Evolutionary conservation across 2,113 vertebrate species (phyloP).

Genomic region (Gorsachius goisagi): DNA sequence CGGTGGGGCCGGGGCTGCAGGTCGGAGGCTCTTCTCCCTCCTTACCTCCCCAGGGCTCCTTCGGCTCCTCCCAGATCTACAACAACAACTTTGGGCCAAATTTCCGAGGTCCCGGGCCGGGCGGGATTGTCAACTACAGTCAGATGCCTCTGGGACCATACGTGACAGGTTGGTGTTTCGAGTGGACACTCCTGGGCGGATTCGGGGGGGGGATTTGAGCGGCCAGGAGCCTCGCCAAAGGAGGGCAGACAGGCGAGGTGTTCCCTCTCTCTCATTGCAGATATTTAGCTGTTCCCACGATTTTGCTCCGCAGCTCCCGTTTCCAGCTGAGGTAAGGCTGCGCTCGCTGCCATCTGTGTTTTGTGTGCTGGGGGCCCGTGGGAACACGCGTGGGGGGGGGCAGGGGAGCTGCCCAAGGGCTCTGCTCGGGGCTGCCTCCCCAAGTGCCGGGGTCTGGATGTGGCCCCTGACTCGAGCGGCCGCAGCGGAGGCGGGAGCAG

Average conservation of each 20-base stretch:
- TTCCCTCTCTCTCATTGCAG: slow-evolving; percentile 60
- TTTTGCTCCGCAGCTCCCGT: slow-evolving; percentile 48
- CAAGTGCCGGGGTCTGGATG: background rate
- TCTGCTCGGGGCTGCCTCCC: background rate
- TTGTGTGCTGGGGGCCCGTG: fast-evolving
- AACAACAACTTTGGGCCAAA: slow-evolving; percentile 86
- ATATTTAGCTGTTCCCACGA: slow-evolving; percentile 73
- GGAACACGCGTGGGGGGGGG: fast-evolving
- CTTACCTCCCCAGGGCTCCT: slow-evolving; percentile 77
- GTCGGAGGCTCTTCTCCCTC: background rate
- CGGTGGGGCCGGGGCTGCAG: background rate
- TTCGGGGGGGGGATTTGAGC: background rate
- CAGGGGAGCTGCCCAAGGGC: background rate
- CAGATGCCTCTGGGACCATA: slow-evolving; percentile 99
- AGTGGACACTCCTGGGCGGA: background rate
- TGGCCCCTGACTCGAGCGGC: fast-evolving
- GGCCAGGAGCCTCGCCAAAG: background rate
- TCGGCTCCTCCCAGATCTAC: slow-evolving; percentile 92
- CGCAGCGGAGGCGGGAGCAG: background rate
- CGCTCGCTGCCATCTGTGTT: fast-evolving
- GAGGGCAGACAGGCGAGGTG: background rate
- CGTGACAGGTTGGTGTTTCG: slow-evolving; percentile 76
- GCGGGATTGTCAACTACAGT: slow-evolving; percentile 95
- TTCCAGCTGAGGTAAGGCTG: slow-evolving; percentile 69
- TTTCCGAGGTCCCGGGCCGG: slow-evolving; percentile 88